Evolutionary conservation across 2,797 vertebrate genomes (phyloP).

Genomic region (Poeciliopsis turneri): DNA sequence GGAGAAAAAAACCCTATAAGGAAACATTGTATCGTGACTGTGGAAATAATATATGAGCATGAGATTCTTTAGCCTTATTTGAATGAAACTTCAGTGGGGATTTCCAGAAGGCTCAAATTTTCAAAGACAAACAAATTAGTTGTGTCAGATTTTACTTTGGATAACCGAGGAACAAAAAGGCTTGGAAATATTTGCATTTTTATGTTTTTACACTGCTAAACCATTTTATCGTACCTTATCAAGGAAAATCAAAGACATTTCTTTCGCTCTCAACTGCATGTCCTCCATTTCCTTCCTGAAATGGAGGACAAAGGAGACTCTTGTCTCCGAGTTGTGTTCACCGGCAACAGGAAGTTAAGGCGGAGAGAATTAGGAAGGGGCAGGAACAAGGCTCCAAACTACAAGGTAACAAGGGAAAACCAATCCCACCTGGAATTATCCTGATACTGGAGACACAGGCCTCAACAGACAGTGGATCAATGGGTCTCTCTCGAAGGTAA

Average conservation of each 20-base stretch:
- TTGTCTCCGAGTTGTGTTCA: constrained; percentile 72
- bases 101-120: constrained; percentile 8
- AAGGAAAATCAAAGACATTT: constrained; percentile 43
- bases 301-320: constrained; percentile 72
- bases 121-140: constrained; percentile 5
- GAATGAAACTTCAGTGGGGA: neutral
- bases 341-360: constrained; percentile 73
- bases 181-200: constrained; percentile 7
- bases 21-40: neutral
- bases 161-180: neutral
- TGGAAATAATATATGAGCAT: neutral
- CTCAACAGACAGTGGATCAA: constrained; percentile 78
- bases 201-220: neutral
- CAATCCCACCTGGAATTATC: constrained; percentile 83
- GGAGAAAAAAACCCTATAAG: neutral
- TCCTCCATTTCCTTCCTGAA: constrained; percentile 64
- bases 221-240: constrained; percentile 14
- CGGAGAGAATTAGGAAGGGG: constrained; percentile 82
- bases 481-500: constrained; percentile 72
- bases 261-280: constrained; percentile 36
- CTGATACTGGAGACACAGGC: constrained; percentile 78
- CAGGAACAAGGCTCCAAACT: constrained; percentile 79
- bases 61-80: neutral
- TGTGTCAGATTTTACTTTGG: neutral
- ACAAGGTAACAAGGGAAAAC: constrained; percentile 85